These are phyloP conservation scores for Drosophila burlai DNA, from an alignment of 1,140 invertebrate genomes.

Conservation along the genomic window DNA sequence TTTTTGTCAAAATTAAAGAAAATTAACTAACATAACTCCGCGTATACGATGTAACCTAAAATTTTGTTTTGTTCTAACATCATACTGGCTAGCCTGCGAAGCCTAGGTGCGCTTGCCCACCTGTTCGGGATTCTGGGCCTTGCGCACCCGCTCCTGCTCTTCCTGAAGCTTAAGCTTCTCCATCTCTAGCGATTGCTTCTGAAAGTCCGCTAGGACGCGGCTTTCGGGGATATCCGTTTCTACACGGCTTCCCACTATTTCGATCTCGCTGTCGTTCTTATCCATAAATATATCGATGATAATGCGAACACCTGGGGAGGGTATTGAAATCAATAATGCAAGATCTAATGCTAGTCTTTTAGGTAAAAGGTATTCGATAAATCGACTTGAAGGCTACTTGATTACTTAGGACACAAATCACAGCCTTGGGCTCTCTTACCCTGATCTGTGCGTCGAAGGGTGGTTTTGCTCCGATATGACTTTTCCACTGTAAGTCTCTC, in stretches of 20 bases:
- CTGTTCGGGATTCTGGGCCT: background rate
- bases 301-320: slow-evolving; percentile 68
- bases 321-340: background rate
- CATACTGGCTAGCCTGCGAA: slow-evolving; percentile 8
- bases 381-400: no score
- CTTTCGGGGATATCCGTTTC: slow-evolving; percentile 79
- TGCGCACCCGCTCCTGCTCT: background rate
- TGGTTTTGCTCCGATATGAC: slow-evolving; percentile 68
- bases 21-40: slow-evolving; percentile 35
- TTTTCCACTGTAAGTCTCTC: slow-evolving; percentile 39
- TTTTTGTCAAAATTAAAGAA: slow-evolving; percentile 42
- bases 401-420: no score
- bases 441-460: slow-evolving; percentile 63
- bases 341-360: background rate
- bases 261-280: slow-evolving; percentile 56
- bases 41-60: slow-evolving; percentile 45
- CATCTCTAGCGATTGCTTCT: slow-evolving; percentile 57
- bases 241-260: slow-evolving; percentile 70
- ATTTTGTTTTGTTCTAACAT: slow-evolving; percentile 28
- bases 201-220: slow-evolving; percentile 73
- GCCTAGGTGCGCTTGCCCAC: slow-evolving; percentile 7
- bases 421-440: slow-evolving; percentile 26
- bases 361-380: background rate
- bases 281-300: slow-evolving; percentile 79
- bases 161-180: slow-evolving; percentile 11